Percentiles rank a stretch among this genome's conserved stretches.
Evolutionary conservation across 2,113 vertebrate species (phyloP).

Genomic region (Grammomys dolichurus): DNA sequence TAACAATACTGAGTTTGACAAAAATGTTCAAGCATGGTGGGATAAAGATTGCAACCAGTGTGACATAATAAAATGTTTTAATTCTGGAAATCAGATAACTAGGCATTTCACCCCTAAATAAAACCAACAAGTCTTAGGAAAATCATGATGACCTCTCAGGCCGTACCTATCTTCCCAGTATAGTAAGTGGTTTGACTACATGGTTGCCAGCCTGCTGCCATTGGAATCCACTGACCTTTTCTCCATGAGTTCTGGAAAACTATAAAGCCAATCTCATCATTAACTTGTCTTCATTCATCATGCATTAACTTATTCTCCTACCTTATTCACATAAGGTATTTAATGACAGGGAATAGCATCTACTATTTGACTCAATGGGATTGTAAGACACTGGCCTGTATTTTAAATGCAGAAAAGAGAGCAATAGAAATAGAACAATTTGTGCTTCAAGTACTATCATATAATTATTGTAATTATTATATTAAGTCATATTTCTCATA

Average conservation of each 20-base stretch:
- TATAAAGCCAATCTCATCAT: neutral
- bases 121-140: neutral
- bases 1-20: constrained; percentile 25
- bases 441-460: neutral
- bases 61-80: constrained; percentile 28
- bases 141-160: neutral
- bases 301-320: constrained; percentile 35
- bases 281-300: constrained; percentile 44
- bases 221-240: neutral
- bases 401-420: constrained; percentile 43
- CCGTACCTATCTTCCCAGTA: neutral
- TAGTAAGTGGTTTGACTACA: neutral
- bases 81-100: neutral
- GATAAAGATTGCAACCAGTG: neutral
- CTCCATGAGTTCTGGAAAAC: constrained; percentile 26
- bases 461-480: constrained; percentile 35
- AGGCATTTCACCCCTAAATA: neutral
- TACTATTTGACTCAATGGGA: constrained; percentile 7
- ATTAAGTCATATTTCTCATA: constrained; percentile 50
- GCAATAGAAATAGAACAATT: constrained; percentile 28
- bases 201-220: neutral
- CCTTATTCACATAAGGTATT: constrained; percentile 34
- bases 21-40: neutral
- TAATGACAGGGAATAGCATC: constrained; percentile 17
- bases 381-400: constrained; percentile 47